These are phyloP conservation scores for Axinella damicornis DNA, from an alignment of 37 sponge, comb jelly and placozoan genomes.

Conservation along the genomic window DNA sequence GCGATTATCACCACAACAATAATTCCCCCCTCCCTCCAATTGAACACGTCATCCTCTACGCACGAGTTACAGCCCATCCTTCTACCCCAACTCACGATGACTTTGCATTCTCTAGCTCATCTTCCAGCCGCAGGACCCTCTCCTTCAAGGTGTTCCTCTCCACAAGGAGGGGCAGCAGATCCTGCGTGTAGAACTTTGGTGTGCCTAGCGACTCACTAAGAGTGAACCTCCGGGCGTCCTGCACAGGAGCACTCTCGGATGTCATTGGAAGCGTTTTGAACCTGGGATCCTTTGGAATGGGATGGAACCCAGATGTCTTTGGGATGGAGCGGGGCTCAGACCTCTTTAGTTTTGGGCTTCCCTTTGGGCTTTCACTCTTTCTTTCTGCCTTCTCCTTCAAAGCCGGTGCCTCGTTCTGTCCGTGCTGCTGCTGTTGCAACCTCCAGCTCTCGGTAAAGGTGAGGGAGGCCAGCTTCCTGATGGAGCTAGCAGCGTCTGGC, in stretches of 20 bases:
- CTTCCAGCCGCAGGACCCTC: slow-evolving; percentile 47
- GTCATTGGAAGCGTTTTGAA: too few species aligned
- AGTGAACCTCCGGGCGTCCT: too few species aligned
- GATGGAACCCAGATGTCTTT: background rate
- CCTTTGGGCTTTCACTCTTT: background rate
- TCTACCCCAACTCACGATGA: background rate
- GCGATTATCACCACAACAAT: too few species aligned
- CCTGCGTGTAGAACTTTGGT: slow-evolving; percentile 60
- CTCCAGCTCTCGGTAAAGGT: slow-evolving; percentile 5
- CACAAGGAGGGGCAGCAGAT: slow-evolving; percentile 49
- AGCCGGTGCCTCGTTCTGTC: too few species aligned
- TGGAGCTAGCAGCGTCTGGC: background rate
- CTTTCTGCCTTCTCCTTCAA: background rate
- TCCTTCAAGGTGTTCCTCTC: slow-evolving; percentile 52
- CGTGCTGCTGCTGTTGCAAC: too few species aligned
- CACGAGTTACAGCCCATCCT: too few species aligned
- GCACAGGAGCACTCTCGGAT: too few species aligned
- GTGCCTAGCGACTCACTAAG: too few species aligned
- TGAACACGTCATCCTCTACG: too few species aligned
- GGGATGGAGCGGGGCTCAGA: background rate
- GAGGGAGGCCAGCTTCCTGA: background rate
- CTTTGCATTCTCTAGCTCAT: slow-evolving; percentile 37
- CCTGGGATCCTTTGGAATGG: too few species aligned
- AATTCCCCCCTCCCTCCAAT: too few species aligned
- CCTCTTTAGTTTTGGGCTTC: background rate